Evolutionary conservation across 2,113 vertebrate species (phyloP).

Genomic region (Dasyurus viverrinus): DNA sequence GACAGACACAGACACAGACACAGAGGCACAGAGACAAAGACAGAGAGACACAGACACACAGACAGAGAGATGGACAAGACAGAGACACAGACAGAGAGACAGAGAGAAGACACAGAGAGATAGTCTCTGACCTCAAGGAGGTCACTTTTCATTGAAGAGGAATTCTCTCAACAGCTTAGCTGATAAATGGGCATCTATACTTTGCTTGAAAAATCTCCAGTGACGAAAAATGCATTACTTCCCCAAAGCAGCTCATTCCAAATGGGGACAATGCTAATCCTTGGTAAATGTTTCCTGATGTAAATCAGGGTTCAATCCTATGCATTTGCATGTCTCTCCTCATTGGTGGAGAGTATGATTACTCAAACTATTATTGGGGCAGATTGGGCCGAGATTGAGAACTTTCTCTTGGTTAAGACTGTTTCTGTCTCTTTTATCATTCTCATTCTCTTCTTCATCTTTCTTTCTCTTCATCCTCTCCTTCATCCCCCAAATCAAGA

Average conservation of each 20-base stretch:
- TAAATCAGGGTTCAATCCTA: background rate
- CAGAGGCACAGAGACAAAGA: background rate
- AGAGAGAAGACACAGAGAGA: background rate
- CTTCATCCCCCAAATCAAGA: background rate
- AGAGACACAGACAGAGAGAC: background rate
- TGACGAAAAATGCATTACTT: background rate
- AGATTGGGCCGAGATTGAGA: background rate
- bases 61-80: no score
- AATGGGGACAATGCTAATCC: background rate
- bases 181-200: background rate
- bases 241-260: background rate
- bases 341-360: background rate
- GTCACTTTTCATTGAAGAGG: background rate
- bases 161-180: background rate
- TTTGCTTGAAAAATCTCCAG: background rate
- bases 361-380: background rate
- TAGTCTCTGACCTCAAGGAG: background rate
- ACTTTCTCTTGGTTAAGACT: background rate
- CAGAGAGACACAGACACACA: no score
- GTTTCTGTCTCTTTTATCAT: background rate
- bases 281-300: background rate
- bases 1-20: no score
- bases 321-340: background rate
- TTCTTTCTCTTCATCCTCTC: background rate
- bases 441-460: background rate